phyloP scores from a whole-genome alignment of 2,113 vertebrate species.

The Labeo catla region DNA sequence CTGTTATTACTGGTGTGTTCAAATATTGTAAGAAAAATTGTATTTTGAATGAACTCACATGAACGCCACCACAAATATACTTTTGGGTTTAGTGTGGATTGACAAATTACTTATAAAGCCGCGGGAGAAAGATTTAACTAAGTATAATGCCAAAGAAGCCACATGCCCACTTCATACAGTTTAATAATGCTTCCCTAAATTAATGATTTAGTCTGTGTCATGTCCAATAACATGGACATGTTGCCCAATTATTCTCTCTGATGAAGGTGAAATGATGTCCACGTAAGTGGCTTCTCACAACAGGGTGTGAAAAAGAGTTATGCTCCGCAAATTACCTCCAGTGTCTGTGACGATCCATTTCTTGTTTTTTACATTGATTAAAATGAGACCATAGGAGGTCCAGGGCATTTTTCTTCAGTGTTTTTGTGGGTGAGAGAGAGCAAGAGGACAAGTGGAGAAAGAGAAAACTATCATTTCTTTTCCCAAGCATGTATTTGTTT shows the following conservation, averaged over 20 bases:
- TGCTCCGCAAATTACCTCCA: background rate
- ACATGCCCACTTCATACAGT: background rate
- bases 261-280: constrained; percentile 20
- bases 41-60: background rate
- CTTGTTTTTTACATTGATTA: constrained; percentile 35
- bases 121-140: background rate
- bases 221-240: background rate
- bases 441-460: background rate
- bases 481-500: constrained; percentile 43
- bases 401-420: background rate
- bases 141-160: background rate
- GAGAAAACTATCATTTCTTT: constrained; percentile 26
- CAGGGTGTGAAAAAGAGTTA: constrained; percentile 11
- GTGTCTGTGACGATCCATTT: background rate
- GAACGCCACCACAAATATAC: background rate
- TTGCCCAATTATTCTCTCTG: constrained; percentile 43
- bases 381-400: background rate
- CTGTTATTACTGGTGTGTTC: background rate
- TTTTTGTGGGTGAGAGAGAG: background rate
- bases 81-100: background rate
- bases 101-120: background rate
- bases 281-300: constrained; percentile 17
- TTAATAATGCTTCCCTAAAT: background rate
- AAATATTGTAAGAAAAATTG: background rate
- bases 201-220: background rate